These are phyloP conservation scores for Schizopygopsis malacanthus DNA, from an alignment of 2,797 vertebrate genomes.

Conservation along the genomic window DNA sequence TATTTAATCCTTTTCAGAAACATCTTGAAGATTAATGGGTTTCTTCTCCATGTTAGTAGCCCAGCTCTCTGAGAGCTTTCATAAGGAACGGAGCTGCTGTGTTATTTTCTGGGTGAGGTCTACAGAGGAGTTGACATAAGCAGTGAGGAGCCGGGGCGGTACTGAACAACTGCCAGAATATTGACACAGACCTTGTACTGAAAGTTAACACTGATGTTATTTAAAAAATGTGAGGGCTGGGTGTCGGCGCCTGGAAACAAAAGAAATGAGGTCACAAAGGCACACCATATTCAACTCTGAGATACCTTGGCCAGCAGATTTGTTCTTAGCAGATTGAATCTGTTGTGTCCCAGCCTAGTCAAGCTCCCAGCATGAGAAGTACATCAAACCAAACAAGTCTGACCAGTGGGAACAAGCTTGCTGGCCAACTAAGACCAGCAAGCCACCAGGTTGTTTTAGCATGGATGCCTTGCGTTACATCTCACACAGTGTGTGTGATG, in stretches of 20 bases:
- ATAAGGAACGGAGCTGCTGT: slow-evolving; percentile 33
- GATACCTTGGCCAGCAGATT: neutral
- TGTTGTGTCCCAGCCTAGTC: neutral
- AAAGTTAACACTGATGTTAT: slow-evolving; percentile 46
- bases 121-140: slow-evolving; percentile 50
- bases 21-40: slow-evolving; percentile 42
- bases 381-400: neutral
- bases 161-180: slow-evolving; percentile 37
- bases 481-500: no score
- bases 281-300: neutral
- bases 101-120: slow-evolving; percentile 56
- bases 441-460: neutral
- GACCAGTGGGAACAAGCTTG: neutral
- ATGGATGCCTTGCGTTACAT: no score
- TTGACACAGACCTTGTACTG: slow-evolving; percentile 45
- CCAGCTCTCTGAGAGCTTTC: slow-evolving; percentile 23
- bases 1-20: slow-evolving; percentile 58
- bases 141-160: slow-evolving; percentile 46
- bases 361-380: neutral
- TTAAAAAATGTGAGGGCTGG: slow-evolving; percentile 38
- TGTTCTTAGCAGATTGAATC: slow-evolving; percentile 3
- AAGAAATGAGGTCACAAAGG: slow-evolving; percentile 13
- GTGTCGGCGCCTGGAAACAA: slow-evolving; percentile 24
- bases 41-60: slow-evolving; percentile 21
- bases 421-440: neutral